Evolutionary conservation across 1,140 invertebrate species (phyloP).

Genomic region (Octopus sinensis): DNA sequence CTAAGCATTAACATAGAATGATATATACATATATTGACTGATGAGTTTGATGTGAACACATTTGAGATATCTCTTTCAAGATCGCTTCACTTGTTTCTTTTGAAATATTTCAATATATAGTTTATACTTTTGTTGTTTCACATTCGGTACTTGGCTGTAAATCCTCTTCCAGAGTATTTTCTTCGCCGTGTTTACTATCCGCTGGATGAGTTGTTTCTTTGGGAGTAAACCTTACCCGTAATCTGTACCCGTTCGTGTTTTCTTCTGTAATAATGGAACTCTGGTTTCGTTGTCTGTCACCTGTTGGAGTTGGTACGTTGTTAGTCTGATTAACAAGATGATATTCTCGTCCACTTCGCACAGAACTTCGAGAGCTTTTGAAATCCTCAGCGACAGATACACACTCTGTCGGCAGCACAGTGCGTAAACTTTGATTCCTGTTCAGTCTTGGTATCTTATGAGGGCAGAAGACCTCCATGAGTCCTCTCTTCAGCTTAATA

Average conservation of each 20-base stretch:
- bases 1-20: too few relatives aligned
- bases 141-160: background rate
- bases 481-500: conserved; percentile 46
- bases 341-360: conserved; percentile 7
- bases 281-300: conserved; percentile 19
- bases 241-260: conserved; percentile 44
- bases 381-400: conserved; percentile 23
- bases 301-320: conserved; percentile 27
- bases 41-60: too few relatives aligned
- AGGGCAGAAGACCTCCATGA: conserved; percentile 43
- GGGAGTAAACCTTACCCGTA: conserved; percentile 40
- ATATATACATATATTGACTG: too few relatives aligned
- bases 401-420: conserved; percentile 21
- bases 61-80: too few relatives aligned
- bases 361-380: conserved; percentile 11
- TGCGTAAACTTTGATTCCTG: conserved; percentile 16
- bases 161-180: background rate
- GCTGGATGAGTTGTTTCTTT: conserved; percentile 29
- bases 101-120: background rate
- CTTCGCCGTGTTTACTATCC: conserved; percentile 14
- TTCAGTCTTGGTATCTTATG: conserved; percentile 18
- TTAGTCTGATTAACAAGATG: conserved; percentile 20
- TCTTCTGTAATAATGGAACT: conserved; percentile 39
- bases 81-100: too few relatives aligned
- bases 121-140: conserved; percentile 7